Percentiles rank a stretch among this genome's conserved stretches.
Evolutionary conservation across 2,113 vertebrate genomes (phyloP).

Genomic region (Pelvicachromis taeniatus): DNA sequence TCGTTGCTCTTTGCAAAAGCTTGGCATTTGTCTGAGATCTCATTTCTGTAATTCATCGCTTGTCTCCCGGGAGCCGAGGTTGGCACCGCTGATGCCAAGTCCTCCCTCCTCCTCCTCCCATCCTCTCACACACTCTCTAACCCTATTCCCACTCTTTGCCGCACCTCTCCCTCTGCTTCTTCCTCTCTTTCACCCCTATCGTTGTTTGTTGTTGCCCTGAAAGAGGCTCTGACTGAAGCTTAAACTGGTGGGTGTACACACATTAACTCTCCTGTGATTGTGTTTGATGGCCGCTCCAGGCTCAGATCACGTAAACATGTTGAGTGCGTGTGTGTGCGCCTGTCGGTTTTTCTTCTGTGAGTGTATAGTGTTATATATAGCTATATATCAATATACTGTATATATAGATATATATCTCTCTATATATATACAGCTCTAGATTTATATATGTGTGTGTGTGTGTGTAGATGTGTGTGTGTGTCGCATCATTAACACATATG

Average conservation of each 20-base stretch:
- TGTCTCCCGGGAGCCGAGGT: conserved; percentile 65
- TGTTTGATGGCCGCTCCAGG: conserved; percentile 22
- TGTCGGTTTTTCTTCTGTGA: not conserved
- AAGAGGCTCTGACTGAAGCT: conserved; percentile 30
- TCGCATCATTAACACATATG: conserved; percentile 8
- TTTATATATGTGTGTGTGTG: accelerated
- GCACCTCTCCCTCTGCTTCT: not conserved
- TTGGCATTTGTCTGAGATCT: conserved; percentile 75
- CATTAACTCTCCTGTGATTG: conserved; percentile 26
- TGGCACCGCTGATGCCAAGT: conserved; percentile 64
- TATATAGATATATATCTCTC: too few species aligned
- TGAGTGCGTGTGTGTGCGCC: not conserved
- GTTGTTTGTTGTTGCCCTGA: conserved; percentile 38
- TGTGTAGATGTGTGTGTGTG: not conserved
- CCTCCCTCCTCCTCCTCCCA: conserved; percentile 26
- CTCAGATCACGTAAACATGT: conserved; percentile 19
- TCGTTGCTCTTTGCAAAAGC: conserved; percentile 62
- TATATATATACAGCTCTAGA: too few species aligned
- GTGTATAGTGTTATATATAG: conserved; percentile 3
- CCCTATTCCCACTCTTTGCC: not conserved
- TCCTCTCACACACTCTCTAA: conserved; percentile 11
- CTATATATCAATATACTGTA: too few species aligned
- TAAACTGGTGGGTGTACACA: conserved; percentile 51
- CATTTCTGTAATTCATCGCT: conserved; percentile 76
- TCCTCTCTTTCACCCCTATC: conserved; percentile 7